Base-by-base conservation (phyloP, 2,113 vertebrate species). In the Etheostoma cragini region DNA sequence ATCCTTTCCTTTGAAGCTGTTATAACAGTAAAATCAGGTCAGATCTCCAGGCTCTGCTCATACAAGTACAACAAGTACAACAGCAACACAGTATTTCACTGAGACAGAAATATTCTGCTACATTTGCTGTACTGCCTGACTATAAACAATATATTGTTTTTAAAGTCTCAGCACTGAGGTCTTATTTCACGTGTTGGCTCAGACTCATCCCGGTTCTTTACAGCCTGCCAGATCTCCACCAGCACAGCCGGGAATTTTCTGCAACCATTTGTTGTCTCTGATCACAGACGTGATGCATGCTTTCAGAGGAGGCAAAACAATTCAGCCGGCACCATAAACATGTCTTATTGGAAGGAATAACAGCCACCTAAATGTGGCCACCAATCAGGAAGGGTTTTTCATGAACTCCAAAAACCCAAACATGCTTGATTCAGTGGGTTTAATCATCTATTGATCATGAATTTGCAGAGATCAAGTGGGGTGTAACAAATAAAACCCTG, bases 11-110 rank as follows among this genome's bases (percentile, higher is more conserved):
- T 86, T 84, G 81, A 87, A 80, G 85, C 78, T 30, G 16, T 66
- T 76, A 16, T 17, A 85, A 64, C 46, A 70, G 66, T 75, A 69
- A 77, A 90, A 93, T 87, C 76, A 86, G 91, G 85, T 92, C 89
- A 89, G 76, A 72, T 87, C 87, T 85, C 89, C 78, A 69, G 85
- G 57, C 85, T 87, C 69, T 6, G 2, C 87, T 75, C 17, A 54
- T 30, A 79, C 52, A 72, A 42, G 58, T 33, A 26, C 17, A 87
- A 26, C 17, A 87, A 78, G 33, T 35, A 33, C 50, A 78, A 66
- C 52, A 64, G n/a, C 73, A 42, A 54, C 73, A 47, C 75, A 30
- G 46, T 64, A 60, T 76, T 76, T 83, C 71, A 74, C 52, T 2
- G 38, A 70, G 30, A 78, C 1, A 76, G 58, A 72, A 81, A 72